Evolutionary conservation across 1,140 invertebrate genomes (phyloP).

Genomic region (Drosophila mojavensis): DNA sequence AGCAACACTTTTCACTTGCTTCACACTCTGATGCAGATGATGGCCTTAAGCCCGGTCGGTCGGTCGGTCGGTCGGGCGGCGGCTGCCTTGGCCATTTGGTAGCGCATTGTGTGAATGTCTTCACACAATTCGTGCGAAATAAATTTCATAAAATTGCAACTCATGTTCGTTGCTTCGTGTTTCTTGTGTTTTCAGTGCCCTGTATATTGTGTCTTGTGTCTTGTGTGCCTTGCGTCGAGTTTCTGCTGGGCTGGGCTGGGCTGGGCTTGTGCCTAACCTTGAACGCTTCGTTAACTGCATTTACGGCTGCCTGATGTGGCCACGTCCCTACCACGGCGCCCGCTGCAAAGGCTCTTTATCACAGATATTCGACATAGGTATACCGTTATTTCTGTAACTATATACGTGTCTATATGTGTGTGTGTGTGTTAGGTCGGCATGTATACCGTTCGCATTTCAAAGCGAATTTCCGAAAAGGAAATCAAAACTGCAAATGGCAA

Average conservation of each 20-base stretch:
- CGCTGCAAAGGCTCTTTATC: slow-evolving; percentile 11
- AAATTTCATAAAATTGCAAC: slow-evolving; percentile 71
- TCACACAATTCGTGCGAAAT: slow-evolving; percentile 68
- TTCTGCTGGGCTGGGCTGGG: not conserved
- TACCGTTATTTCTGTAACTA: slow-evolving; percentile 4
- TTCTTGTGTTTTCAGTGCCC: slow-evolving; percentile 13
- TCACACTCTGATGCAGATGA: slow-evolving; percentile 18
- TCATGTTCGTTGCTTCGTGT: slow-evolving; percentile 47
- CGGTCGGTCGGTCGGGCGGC: not conserved
- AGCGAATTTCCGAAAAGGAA: slow-evolving; percentile 44
- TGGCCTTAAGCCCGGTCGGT: not conserved
- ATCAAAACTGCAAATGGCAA: slow-evolving; percentile 64
- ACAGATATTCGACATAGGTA: slow-evolving; percentile 10
- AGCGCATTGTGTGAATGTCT: slow-evolving; percentile 53
- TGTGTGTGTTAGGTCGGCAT: not conserved
- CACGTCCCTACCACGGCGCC: not conserved
- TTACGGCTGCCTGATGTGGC: slow-evolving; percentile 26
- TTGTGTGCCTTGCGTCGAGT: not conserved
- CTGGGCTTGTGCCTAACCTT: slow-evolving; percentile 18
- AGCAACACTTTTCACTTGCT: slow-evolving; percentile 21
- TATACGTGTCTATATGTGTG: not conserved
- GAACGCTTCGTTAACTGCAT: slow-evolving; percentile 22
- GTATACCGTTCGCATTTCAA: slow-evolving; percentile 25
- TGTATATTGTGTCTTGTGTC: not conserved
- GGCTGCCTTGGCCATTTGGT: slow-evolving; percentile 37